A percentile compares a stretch with the other conserved stretches of the same genome.
phyloP scores from a whole-genome alignment of 2,797 vertebrate species.

The Meda fulgida region DNA sequence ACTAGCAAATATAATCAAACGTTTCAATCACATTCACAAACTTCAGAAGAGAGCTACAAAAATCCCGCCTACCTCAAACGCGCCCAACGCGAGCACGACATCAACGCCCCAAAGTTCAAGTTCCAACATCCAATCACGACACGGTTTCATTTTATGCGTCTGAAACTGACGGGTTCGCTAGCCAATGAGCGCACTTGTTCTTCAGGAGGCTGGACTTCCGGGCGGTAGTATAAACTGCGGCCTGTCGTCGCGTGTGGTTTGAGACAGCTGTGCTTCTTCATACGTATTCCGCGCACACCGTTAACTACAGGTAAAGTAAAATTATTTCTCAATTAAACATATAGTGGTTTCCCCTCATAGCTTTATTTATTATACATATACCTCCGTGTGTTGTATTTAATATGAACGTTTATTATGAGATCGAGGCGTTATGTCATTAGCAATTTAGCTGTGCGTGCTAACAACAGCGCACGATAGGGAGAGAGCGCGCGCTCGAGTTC shows the following conservation, averaged over 20 bases:
- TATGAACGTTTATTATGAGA: rapidly evolving
- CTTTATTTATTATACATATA: neutral
- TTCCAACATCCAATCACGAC: constrained; percentile 4
- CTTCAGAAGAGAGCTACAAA: constrained; percentile 7
- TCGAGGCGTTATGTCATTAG: neutral
- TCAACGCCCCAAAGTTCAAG: neutral
- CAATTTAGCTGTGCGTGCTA: constrained; percentile 12
- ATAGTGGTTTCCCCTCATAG: rapidly evolving
- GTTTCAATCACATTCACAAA: neutral
- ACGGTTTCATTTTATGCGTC: rapidly evolving
- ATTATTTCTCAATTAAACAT: rapidly evolving
- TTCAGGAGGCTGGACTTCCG: constrained; percentile 69
- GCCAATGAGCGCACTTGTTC: constrained; percentile 64
- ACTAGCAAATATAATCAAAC: neutral
- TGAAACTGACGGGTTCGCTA: neutral
- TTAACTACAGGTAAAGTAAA: constrained; percentile 65
- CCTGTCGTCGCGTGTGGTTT: constrained; percentile 76
- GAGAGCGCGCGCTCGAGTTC: neutral
- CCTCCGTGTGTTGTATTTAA: rapidly evolving
- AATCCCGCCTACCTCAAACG: neutral
- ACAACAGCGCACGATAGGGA: neutral
- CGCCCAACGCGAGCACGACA: neutral
- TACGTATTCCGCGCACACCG: constrained; percentile 38
- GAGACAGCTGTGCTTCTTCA: constrained; percentile 36
- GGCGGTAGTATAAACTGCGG: constrained; percentile 68